These are phyloP conservation scores for Sesamia nonagrioides DNA, from an alignment of 1,140 invertebrate species.

Conservation along the genomic window DNA sequence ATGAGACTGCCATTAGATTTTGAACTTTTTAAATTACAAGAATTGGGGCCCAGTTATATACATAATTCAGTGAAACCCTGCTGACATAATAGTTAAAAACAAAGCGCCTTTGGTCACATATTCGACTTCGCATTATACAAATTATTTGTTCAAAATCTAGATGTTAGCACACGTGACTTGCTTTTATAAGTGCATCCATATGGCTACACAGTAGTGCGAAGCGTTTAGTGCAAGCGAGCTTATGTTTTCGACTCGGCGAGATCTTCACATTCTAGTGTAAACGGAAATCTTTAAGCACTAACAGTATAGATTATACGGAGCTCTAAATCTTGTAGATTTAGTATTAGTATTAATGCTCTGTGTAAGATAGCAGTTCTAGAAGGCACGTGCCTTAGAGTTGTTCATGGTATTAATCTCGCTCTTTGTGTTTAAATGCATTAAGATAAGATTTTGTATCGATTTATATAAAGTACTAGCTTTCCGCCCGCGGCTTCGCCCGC, in stretches of 20 bases:
- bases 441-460: too few species aligned
- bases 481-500: too few species aligned
- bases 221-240: constrained; percentile 32
- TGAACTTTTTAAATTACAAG: too few species aligned
- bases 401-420: not conserved
- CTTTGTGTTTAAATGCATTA: too few species aligned
- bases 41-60: too few species aligned
- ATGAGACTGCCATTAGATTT: too few species aligned
- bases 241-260: constrained; percentile 4
- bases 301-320: constrained; percentile 21
- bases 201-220: not conserved
- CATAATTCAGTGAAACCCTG: too few species aligned
- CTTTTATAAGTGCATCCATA: constrained; percentile 23
- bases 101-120: not conserved
- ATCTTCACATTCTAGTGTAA: not conserved
- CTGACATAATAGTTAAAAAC: not conserved
- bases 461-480: too few species aligned
- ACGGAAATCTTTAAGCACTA: constrained; percentile 24
- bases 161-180: constrained; percentile 24
- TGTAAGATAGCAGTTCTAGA: not conserved
- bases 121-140: not conserved
- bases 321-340: constrained; percentile 3
- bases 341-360: constrained; percentile 4
- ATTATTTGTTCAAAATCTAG: constrained; percentile 37
- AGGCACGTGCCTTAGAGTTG: not conserved